Conservation (phyloP, 2,113 vertebrate genomes). For the Syngnathus floridae region DNA sequence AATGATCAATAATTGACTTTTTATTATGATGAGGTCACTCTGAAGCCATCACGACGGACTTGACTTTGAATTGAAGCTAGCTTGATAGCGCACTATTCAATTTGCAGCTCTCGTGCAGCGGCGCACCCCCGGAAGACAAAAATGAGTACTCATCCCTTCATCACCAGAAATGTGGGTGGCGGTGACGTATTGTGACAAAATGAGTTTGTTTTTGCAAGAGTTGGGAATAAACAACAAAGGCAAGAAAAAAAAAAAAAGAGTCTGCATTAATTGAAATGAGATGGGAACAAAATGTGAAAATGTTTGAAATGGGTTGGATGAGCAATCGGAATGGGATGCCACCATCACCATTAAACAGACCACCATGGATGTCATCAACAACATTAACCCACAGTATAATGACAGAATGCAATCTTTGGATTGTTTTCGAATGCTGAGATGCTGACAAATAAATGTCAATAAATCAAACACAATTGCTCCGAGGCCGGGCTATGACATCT, state of each 20-base stretch:
- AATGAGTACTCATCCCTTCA: neutral
- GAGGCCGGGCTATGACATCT: neutral
- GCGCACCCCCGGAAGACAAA: neutral
- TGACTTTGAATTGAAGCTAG: too few species aligned
- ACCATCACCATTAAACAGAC: neutral
- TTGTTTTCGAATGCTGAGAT: neutral
- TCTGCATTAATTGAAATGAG: neutral
- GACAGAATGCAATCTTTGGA: neutral
- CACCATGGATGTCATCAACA: conserved; percentile 3
- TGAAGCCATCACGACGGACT: too few species aligned
- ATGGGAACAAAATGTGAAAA: conserved; percentile 3
- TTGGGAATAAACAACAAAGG: neutral
- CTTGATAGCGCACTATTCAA: too few species aligned
- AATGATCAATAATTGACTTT: too few species aligned
- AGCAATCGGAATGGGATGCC: neutral
- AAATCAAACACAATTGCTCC: neutral
- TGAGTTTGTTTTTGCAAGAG: neutral
- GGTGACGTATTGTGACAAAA: neutral
- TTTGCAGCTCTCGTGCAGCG: too few species aligned
- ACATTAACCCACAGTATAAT: neutral
- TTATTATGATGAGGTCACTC: too few species aligned
- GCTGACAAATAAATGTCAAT: neutral
- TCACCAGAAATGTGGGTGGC: neutral
- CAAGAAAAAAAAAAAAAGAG: neutral
- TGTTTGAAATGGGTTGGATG: conserved; percentile 7